A percentile compares a stretch with the other conserved stretches of the same genome.
Evolutionary conservation across 2,797 vertebrate species (phyloP).

Genomic region (Oreochromis mossambicus): DNA sequence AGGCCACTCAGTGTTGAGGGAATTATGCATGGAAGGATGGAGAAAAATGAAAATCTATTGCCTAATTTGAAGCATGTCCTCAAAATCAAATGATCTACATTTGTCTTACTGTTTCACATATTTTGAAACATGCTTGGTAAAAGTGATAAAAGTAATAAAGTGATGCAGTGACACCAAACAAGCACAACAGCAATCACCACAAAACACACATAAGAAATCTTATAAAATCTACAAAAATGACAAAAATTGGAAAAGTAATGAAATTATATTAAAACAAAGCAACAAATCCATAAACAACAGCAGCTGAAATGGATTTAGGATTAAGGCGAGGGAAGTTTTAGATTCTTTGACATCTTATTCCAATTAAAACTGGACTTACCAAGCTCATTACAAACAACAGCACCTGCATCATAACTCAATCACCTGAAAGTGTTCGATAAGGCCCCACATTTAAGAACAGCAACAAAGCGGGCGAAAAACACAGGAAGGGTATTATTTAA

Average conservation of each 20-base stretch:
- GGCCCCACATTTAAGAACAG: neutral
- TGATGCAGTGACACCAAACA: neutral
- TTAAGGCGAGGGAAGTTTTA: neutral
- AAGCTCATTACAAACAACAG: neutral
- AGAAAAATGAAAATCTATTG: neutral
- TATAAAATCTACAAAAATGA: neutral
- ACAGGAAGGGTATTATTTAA: neutral
- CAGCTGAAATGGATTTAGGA: neutral
- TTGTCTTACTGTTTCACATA: neutral
- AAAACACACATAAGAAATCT: neutral
- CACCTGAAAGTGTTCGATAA: neutral
- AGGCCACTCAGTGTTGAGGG: neutral
- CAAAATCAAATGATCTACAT: neutral
- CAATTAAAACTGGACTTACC: neutral
- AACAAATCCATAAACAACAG: neutral
- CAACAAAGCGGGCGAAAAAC: neutral
- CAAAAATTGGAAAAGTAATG: neutral
- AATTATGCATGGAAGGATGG: neutral
- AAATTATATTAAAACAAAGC: neutral
- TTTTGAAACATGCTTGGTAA: accelerated
- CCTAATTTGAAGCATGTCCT: neutral
- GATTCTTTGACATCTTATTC: neutral
- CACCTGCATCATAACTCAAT: neutral
- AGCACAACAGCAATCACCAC: neutral
- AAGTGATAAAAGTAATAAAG: neutral